Evolutionary conservation across 2,888 invertebrate species (phyloP).

Genomic region (Drosophila atripex): DNA sequence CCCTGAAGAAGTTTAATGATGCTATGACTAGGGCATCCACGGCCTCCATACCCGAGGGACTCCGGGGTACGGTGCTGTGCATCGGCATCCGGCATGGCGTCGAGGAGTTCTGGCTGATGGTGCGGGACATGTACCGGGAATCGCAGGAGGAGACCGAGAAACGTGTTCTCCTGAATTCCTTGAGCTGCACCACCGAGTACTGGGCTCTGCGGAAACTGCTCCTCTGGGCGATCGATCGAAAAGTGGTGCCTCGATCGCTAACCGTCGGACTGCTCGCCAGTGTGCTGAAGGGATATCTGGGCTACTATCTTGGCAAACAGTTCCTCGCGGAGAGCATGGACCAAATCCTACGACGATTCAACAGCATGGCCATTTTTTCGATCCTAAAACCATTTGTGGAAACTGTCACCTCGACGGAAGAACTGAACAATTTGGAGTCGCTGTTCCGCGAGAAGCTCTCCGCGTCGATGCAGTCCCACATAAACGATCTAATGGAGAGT

Average conservation of each 20-base stretch:
- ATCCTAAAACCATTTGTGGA: constrained; percentile 8
- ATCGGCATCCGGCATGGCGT: constrained; percentile 14
- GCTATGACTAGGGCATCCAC: neutral
- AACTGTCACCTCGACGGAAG: neutral
- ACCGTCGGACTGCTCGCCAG: neutral
- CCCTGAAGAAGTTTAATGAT: neutral
- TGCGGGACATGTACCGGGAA: constrained; percentile 4
- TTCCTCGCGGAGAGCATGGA: constrained; percentile 2
- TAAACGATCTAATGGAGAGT: neutral
- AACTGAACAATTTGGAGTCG: neutral
- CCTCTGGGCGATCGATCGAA: constrained; percentile 9
- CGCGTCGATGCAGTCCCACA: neutral
- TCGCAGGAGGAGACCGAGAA: constrained; percentile 6
- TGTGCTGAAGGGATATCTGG: constrained; percentile 7
- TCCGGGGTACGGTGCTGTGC: constrained; percentile 19
- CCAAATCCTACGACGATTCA: neutral
- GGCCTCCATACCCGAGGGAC: constrained; percentile 1
- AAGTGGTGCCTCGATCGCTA: constrained; percentile 1
- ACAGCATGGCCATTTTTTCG: neutral
- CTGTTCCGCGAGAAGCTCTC: neutral
- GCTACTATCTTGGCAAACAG: constrained; percentile 15
- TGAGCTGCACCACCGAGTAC: constrained; percentile 27
- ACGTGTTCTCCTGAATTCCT: neutral
- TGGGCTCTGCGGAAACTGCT: constrained; percentile 26
- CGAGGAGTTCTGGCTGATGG: constrained; percentile 17